Evolutionary conservation across 2,113 vertebrate species (phyloP).

Genomic region (Redunca redunca): DNA sequence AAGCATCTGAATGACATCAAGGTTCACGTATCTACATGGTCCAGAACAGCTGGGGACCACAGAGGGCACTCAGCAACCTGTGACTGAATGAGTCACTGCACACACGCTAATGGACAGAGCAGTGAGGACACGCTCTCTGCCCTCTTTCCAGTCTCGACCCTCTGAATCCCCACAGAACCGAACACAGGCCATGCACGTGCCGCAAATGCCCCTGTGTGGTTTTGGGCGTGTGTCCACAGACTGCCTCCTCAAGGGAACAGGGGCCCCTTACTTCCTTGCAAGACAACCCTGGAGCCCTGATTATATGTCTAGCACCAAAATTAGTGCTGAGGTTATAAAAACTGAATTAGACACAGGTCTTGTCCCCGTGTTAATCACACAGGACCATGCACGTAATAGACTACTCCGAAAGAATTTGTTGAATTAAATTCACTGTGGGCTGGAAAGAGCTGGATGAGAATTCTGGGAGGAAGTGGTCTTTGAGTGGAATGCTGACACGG

Average conservation of each 20-base stretch:
- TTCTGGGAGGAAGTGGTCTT: background rate
- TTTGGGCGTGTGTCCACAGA: background rate
- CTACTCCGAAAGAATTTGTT: background rate
- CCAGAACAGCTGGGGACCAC: background rate
- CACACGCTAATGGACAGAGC: background rate
- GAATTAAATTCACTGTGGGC: background rate
- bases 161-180: background rate
- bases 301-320: background rate
- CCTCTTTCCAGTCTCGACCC: background rate
- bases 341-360: background rate
- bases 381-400: background rate
- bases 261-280: background rate
- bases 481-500: background rate
- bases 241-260: background rate
- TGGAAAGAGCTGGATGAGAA: background rate
- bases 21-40: background rate
- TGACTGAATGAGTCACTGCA: background rate
- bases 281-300: background rate
- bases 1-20: background rate
- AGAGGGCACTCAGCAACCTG: background rate
- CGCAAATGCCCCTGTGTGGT: too few species aligned
- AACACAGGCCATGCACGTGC: background rate
- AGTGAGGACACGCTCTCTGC: fast-evolving
- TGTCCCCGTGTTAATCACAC: background rate
- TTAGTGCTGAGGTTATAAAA: background rate